Evolutionary conservation across 2,797 vertebrate genomes (phyloP).

Genomic region (Perodicticus potto): DNA sequence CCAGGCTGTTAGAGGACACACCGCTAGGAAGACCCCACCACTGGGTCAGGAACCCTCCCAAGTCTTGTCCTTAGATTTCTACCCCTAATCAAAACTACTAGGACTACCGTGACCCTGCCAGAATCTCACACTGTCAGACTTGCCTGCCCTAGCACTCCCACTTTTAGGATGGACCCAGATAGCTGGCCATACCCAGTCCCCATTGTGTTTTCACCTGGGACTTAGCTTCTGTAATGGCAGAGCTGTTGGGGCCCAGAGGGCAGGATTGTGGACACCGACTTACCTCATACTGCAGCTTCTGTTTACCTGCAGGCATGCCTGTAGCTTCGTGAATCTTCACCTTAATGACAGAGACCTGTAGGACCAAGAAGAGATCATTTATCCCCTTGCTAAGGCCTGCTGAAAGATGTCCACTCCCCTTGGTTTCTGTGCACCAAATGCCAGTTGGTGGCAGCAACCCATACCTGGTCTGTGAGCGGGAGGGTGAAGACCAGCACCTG

Average conservation of each 20-base stretch:
- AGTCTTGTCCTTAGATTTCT: not conserved
- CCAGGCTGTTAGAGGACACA: not conserved
- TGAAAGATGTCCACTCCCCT: not conserved
- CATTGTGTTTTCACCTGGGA: not conserved
- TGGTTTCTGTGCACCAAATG: not conserved
- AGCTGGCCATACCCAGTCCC: not conserved
- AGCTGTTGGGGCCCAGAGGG: not conserved
- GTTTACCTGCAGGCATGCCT: conserved; percentile 98
- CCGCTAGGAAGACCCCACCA: not conserved
- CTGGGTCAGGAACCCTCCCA: not conserved
- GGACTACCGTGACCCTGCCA: not conserved
- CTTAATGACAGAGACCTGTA: conserved; percentile 98
- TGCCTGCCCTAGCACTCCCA: not conserved
- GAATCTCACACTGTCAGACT: not conserved
- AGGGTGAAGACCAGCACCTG: conserved; percentile 98
- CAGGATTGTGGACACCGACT: conserved; percentile 33
- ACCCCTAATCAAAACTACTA: not conserved
- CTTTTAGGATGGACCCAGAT: not conserved
- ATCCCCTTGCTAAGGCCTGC: not conserved
- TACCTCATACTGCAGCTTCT: conserved; percentile 99
- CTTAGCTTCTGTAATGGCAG: not conserved
- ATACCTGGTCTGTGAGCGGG: conserved; percentile 97
- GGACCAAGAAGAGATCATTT: conserved; percentile 60
- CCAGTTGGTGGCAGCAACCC: conserved; percentile 12
- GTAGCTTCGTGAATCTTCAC: conserved; percentile 99